phyloP scores from a whole-genome alignment of 2,797 vertebrate genomes.

The Sebastes hopkinsi region DNA sequence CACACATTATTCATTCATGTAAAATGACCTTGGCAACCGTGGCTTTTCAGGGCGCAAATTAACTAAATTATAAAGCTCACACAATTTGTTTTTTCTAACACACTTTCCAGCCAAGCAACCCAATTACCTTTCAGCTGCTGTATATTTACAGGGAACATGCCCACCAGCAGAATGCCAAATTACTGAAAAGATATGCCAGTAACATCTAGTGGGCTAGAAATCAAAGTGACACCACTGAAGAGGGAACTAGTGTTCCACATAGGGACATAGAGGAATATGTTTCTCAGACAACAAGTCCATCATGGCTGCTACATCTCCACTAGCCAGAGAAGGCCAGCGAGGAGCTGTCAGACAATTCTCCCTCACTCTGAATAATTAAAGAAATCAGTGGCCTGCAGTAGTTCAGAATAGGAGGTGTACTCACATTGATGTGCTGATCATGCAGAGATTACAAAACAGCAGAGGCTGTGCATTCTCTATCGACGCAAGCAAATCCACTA shows the following conservation, averaged over 20 bases:
- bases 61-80: neutral
- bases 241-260: neutral
- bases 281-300: neutral
- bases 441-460: neutral
- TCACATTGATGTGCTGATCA: neutral
- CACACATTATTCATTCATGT: neutral
- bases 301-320: neutral
- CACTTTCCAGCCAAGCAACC: neutral
- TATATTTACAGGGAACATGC: constrained; percentile 16
- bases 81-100: constrained; percentile 3
- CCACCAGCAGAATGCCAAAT: neutral
- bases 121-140: neutral
- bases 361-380: neutral
- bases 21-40: neutral
- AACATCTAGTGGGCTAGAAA: neutral
- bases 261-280: neutral
- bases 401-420: neutral
- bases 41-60: neutral
- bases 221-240: neutral
- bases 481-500: neutral
- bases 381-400: neutral
- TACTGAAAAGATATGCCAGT: neutral
- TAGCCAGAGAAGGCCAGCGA: neutral
- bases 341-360: no score
- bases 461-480: neutral